Evolutionary conservation across 2,888 invertebrate genomes (phyloP), one percentile per base, ranked within the genome.

Genomic region (Odontocolon sp.): DNA sequence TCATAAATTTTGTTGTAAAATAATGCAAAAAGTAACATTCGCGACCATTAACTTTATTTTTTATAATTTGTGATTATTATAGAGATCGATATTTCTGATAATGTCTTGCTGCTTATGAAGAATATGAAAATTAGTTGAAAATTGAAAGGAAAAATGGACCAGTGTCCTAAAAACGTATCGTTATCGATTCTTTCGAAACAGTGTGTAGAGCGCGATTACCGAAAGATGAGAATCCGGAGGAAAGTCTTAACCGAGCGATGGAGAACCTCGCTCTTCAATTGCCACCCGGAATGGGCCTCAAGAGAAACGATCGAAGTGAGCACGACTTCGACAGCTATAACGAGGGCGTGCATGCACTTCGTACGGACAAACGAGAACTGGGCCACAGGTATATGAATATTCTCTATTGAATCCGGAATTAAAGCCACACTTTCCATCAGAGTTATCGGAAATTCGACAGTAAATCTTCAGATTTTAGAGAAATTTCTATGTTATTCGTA

Each of bases 321-420:
- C 85, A 87, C 67, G 88, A 89, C 66, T 77, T 89, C 79, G 88
- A 89, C 77, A 85, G 83, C 71, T 89, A 85, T 80, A 87, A 83
- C 16, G 87, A 88, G 61, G 88, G 87, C 68, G 80, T 79, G 40
- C 79, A 83, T 14, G 81, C 82, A 50, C 77, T 82, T 57, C 84
- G 86, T 69, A 84, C 85, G 23, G 88, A 90, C 80, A 88, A 88
- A 50, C 86, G 90, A 16, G 89, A 90, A 82, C 80, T 90, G 31
- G 84, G 87, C 59, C 90, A 90, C 87, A 90, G 90, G 90, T 90
- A 89, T 83, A 75, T 31, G 38, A 64, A n/a, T 18, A 67, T 23
- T 3, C 56, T 38, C 3, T 11, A 14, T 28, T 9, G 8, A 40
- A 26, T 16, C n/a, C 9, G 11, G 11, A 42, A 38, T 40, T 3